A percentile compares a stretch with the other conserved stretches of the same genome.
phyloP scores from a whole-genome alignment of 2,888 invertebrate species.

The Saturnia japonica region DNA sequence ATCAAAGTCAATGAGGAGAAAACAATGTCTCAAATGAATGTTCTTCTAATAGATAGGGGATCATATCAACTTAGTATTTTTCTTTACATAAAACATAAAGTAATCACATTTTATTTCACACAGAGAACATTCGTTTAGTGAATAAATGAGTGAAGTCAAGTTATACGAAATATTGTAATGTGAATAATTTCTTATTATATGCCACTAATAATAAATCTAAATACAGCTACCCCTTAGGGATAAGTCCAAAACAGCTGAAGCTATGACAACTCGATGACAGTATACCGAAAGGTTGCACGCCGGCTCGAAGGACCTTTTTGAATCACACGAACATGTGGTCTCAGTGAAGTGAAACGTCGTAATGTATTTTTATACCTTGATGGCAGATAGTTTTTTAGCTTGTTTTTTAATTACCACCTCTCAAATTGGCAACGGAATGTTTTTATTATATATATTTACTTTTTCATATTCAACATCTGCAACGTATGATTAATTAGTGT shows the following conservation, averaged over 20 bases:
- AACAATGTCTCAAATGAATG: not conserved
- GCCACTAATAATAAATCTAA: not conserved
- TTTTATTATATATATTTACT: no score
- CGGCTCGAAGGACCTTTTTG: not conserved
- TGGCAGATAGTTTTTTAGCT: not conserved
- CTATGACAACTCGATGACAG: not conserved
- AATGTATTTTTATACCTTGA: not conserved
- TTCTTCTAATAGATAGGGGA: not conserved
- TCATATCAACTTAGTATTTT: not conserved
- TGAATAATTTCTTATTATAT: not conserved
- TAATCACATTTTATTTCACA: conserved; percentile 14
- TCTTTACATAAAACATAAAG: not conserved
- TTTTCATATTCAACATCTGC: no score
- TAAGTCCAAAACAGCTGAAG: not conserved
- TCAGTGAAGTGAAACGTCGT: not conserved
- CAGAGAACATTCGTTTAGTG: not conserved
- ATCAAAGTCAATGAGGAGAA: not conserved
- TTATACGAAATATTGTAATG: not conserved
- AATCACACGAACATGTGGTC: not conserved
- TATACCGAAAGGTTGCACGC: not conserved
- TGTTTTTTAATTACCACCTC: no score
- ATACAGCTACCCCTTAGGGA: not conserved
- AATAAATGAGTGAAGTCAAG: not conserved
- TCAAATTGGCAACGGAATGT: no score
- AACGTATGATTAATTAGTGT: no score